Evolutionary conservation across 2,888 invertebrate species (phyloP), one percentile per base, ranked within the genome.

Genomic region (Strigamia transsilvanica): DNA sequence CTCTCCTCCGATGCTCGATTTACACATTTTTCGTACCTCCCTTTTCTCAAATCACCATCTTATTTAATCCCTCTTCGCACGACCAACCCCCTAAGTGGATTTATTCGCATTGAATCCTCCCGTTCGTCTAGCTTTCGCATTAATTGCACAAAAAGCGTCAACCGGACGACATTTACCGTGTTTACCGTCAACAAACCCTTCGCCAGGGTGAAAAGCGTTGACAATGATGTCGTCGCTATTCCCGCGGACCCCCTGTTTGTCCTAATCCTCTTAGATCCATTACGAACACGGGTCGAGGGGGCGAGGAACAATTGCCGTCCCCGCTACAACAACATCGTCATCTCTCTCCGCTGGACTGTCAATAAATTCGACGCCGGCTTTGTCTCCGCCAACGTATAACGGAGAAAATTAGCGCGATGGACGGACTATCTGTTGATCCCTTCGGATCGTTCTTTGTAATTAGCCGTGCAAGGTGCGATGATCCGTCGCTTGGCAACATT

Each of bases 221-320:
- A 56, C 56, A 56, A 56, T 56, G 56, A 56, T 18, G 56, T 56
- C 56, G 18, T 56, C 56, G 56, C 56, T 18, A 56, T 56, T 56
- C 56, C 7, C 56, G 56, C n/a, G 56, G 56, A 56, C 56, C 56
- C 56, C 56, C 56, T 56, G 56, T 56, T 56, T 56, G 56, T 56
- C 56, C 56, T 56, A 56, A 56, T 56, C 56, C 56, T 56, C 56
- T 56, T 56, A 56, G 56, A 56, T 56, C 56, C 56, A 56, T 56
- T 56, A 56, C 56, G 56, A 56, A 56, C 56, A 18, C 56, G 56
- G 56, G 56, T 56, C 56, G 56, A 56, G 56, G 56, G 56, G 56
- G 56, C 56, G 56, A 56, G 56, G 56, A 56, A 56, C 56, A 56
- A 56, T 56, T 56, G 56, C 56, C 18, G 18, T 21, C n/a, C 18